A percentile compares a stretch with the other conserved stretches of the same genome.
These are phyloP conservation scores for Lota lota DNA, from an alignment of 2,113 vertebrate genomes.

Conservation along the genomic window DNA sequence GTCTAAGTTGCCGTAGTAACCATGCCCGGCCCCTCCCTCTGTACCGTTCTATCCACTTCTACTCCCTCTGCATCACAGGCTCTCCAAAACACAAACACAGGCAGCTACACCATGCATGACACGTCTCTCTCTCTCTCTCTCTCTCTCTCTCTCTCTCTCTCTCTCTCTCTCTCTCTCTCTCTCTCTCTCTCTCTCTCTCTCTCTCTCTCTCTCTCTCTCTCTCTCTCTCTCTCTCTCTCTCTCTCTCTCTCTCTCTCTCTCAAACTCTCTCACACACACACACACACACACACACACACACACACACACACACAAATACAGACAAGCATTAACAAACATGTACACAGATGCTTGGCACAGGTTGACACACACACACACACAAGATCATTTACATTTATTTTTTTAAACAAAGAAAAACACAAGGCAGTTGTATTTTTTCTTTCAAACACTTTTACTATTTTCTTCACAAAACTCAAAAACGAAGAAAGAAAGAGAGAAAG, in stretches of 20 bases:
- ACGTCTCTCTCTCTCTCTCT: conserved; percentile 14
- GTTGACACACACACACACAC: conserved; percentile 6
- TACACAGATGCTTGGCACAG: not conserved
- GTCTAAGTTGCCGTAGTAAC: conserved; percentile 56
- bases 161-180: conserved; percentile 19
- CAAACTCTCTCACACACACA: not conserved
- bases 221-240: conserved; percentile 25
- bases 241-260: conserved; percentile 15
- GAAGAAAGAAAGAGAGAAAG: conserved; percentile 44
- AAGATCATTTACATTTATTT: no score
- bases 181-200: not conserved
- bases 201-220: not conserved
- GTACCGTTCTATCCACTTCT: conserved; percentile 18
- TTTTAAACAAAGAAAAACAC: conserved; percentile 22
- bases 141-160: not conserved
- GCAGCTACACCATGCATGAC: no score
- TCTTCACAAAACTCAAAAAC: conserved; percentile 69
- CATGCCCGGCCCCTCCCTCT: conserved; percentile 27
- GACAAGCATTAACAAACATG: not conserved
- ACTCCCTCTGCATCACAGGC: conserved; percentile 45
- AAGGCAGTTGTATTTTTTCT: conserved; percentile 43
- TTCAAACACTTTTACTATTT: conserved; percentile 73
- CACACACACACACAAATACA: conserved; percentile 10
- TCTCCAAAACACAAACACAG: not conserved
- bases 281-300: conserved; percentile 8